Percentiles rank a stretch among this genome's conserved stretches.
Evolutionary conservation across 1,140 invertebrate genomes (phyloP).

Genomic region (Camponotus vicinus): DNA sequence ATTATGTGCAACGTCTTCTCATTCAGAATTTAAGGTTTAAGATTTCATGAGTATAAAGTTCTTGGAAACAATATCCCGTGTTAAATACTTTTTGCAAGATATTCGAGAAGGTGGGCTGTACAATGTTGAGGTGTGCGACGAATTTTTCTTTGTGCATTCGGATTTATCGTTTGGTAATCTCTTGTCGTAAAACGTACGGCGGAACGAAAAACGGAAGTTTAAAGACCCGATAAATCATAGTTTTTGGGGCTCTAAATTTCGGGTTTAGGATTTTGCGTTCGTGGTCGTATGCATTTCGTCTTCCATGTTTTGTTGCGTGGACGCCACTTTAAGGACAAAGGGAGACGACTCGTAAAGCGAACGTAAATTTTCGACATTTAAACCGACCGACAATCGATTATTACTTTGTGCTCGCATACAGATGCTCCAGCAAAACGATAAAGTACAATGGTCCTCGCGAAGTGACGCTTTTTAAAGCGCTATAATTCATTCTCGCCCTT

Average conservation of each 20-base stretch:
- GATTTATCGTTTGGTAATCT: constrained; percentile 60
- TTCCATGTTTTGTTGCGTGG: constrained; percentile 44
- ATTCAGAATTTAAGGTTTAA: background rate
- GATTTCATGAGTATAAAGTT: constrained; percentile 10
- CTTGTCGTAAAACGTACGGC: constrained; percentile 20
- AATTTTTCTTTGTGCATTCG: constrained; percentile 47
- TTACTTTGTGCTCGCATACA: constrained; percentile 71
- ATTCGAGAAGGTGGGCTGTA: constrained; percentile 12
- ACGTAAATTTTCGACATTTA: constrained; percentile 79
- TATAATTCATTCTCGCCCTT: constrained; percentile 75
- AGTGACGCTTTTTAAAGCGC: constrained; percentile 78
- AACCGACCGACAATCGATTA: constrained; percentile 76
- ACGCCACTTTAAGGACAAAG: constrained; percentile 27
- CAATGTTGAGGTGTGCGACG: constrained; percentile 30
- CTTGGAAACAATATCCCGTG: constrained; percentile 47
- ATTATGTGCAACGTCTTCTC: background rate
- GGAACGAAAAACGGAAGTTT: constrained; percentile 59
- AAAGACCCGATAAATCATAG: constrained; percentile 64
- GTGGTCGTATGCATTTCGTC: constrained; percentile 8
- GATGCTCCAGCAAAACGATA: constrained; percentile 68
- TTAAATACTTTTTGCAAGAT: constrained; percentile 25
- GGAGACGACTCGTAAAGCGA: constrained; percentile 74
- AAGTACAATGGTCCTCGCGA: constrained; percentile 69
- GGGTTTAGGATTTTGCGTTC: constrained; percentile 51
- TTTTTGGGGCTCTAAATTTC: constrained; percentile 48